phyloP scores from a whole-genome alignment of 2,888 invertebrate species.

The Aporophyla lueneburgensis region DNA sequence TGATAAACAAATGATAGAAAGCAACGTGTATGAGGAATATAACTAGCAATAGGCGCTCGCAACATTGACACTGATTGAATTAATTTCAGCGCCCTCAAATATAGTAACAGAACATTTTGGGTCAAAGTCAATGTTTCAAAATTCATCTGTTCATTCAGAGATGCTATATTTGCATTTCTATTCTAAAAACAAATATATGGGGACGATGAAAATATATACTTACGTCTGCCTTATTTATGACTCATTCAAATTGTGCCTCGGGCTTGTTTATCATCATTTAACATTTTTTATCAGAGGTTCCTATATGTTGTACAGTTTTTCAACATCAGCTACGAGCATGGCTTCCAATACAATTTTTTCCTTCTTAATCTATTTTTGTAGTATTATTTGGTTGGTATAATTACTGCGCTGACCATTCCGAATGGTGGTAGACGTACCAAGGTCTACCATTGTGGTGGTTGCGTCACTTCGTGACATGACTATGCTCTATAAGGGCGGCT shows the following conservation, averaged over 20 bases:
- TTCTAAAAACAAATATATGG: conserved; percentile 30
- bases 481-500: conserved; percentile 76
- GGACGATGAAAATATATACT: conserved; percentile 30
- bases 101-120: conserved; percentile 4
- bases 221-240: conserved; percentile 41
- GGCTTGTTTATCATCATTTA: conserved; percentile 73
- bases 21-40: background rate
- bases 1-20: background rate
- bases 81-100: conserved; percentile 2
- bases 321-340: conserved; percentile 33
- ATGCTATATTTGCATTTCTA: conserved; percentile 16
- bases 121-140: conserved; percentile 35
- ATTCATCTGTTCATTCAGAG: conserved; percentile 33
- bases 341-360: conserved; percentile 64
- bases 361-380: conserved; percentile 73
- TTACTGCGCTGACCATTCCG: conserved; percentile 47
- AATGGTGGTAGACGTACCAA: conserved; percentile 66
- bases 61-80: background rate
- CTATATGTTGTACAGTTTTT: conserved; percentile 35
- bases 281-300: conserved; percentile 62
- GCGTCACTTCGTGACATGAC: conserved; percentile 74
- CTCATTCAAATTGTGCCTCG: conserved; percentile 61
- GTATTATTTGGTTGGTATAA: conserved; percentile 68
- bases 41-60: background rate
- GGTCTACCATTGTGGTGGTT: conserved; percentile 79